These are phyloP conservation scores for Caenorhabditis wallacei DNA, from an alignment of 2,888 invertebrate species.

Conservation along the genomic window DNA sequence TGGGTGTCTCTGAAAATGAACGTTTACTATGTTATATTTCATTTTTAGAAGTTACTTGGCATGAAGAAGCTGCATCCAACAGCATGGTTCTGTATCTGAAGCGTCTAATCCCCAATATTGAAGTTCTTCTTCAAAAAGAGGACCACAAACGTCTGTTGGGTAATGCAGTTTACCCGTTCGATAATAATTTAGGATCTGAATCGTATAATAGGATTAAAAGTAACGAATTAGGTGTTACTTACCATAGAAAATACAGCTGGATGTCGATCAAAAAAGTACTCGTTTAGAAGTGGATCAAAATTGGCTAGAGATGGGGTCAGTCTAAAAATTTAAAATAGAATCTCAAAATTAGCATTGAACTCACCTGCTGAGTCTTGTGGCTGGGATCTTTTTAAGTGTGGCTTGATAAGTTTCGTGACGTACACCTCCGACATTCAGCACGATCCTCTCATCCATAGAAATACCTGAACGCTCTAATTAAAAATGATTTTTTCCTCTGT, in stretches of 20 bases:
- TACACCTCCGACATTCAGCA: constrained; percentile 97
- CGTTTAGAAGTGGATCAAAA: constrained; percentile 98
- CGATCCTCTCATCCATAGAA: constrained; percentile 88
- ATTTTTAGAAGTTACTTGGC: constrained; percentile 65
- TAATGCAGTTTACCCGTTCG: constrained; percentile 89
- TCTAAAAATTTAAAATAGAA: constrained; percentile 54
- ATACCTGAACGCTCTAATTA: constrained; percentile 53
- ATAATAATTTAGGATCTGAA: constrained; percentile 95
- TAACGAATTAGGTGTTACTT: no score
- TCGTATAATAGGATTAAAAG: neutral
- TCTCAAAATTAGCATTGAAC: neutral
- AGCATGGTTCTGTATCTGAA: constrained; percentile 99
- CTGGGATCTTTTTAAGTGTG: constrained; percentile 92
- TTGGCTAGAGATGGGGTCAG: constrained; percentile 96
- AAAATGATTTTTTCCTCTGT: neutral
- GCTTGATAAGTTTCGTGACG: constrained; percentile 89
- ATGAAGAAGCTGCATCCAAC: constrained; percentile 90
- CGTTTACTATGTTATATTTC: neutral
- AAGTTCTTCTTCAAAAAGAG: constrained; percentile 96
- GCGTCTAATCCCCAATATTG: constrained; percentile 99
- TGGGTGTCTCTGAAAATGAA: constrained; percentile 91
- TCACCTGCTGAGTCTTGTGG: constrained; percentile 88
- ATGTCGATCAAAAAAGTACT: constrained; percentile 95
- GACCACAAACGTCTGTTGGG: constrained; percentile 99
- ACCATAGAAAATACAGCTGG: constrained; percentile 90